Evolutionary conservation across 2,797 vertebrate genomes (phyloP), one percentile per base, ranked within the genome.

Genomic region (Anguilla megastoma): DNA sequence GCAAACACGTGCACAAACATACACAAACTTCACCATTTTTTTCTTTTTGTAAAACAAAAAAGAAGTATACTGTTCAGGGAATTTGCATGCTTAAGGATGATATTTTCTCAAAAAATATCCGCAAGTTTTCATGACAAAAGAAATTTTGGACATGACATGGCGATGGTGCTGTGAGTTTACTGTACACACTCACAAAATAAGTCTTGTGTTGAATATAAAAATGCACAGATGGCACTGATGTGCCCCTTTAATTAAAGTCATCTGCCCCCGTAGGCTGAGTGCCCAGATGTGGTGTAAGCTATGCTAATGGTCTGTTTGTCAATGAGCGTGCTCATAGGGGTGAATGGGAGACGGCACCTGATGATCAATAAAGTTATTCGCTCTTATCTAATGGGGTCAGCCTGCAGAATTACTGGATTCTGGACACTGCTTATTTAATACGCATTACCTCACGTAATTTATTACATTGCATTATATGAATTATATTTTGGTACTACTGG

Each of bases 241-340:
- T 82, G 36, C 50, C 54, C 50, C 50, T 56, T 33, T 56, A 58
- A 56, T 85, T 30, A 54, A 33, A 33, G 50, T 85, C 79, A 82
- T 48, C 79, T 50, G 18, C 79, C 79, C 56, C 85, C 27, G 21
- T 66, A 18, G 86, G 85, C 45, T 84, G 41, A 33, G 48, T 56
- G 60, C 21, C 48, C 30, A 45, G 63, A 60, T 69, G 50, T 56
- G 30, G 33, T 71, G 27, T 87, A 88, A 87, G 76, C 83, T 54
- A 85, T 86, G 87, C 88, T 85, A 79, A 45, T 86, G 83, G 85
- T 84, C 85, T 48, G 86, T 87, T 90, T 89, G 86, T 89, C 71
- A 63, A 85, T 88, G 66, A 82, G 50, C 85, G 84, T 74, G 83
- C 50, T 90, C 85, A 88, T 54, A 54, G 85, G 85, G 85, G 89